Conservation (phyloP, 2,113 vertebrate species). For the Catharus fuscescens region DNA sequence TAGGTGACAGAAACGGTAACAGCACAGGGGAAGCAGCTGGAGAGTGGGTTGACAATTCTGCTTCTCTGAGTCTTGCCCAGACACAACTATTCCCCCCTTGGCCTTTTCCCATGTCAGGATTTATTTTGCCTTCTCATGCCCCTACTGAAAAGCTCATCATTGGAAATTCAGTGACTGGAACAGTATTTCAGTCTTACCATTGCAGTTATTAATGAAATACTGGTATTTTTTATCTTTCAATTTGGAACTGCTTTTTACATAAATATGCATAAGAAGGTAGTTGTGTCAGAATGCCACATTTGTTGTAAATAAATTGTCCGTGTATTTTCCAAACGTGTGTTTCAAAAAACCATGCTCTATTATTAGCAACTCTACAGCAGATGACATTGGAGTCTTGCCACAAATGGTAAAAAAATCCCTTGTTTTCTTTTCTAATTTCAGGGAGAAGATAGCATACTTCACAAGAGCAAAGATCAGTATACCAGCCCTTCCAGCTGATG, state of each 20-base stretch:
- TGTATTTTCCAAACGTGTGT: background rate
- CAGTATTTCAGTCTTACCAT: background rate
- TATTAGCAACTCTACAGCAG: background rate
- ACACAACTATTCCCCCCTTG: background rate
- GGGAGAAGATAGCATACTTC: conserved; percentile 89
- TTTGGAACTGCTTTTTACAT: background rate
- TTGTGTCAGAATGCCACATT: background rate
- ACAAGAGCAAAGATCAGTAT: conserved; percentile 85
- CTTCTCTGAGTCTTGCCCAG: background rate
- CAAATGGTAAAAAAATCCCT: background rate
- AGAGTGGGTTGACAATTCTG: background rate
- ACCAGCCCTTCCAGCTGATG: conserved; percentile 82
- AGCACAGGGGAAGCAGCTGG: background rate
- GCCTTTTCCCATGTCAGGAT: background rate
- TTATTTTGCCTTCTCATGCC: background rate
- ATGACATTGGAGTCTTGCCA: background rate
- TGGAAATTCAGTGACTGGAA: background rate
- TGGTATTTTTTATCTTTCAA: background rate
- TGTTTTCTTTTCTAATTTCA: conserved; percentile 20
- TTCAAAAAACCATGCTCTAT: background rate
- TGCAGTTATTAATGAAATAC: background rate
- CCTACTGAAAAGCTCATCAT: background rate
- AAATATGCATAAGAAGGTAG: background rate
- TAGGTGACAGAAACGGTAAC: background rate
- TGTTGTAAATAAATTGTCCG: background rate